A percentile compares a stretch with the other conserved stretches of the same genome.
Conservation (phyloP, 2,797 vertebrate species). For the Oryzias dopingdopingensis region DNA sequence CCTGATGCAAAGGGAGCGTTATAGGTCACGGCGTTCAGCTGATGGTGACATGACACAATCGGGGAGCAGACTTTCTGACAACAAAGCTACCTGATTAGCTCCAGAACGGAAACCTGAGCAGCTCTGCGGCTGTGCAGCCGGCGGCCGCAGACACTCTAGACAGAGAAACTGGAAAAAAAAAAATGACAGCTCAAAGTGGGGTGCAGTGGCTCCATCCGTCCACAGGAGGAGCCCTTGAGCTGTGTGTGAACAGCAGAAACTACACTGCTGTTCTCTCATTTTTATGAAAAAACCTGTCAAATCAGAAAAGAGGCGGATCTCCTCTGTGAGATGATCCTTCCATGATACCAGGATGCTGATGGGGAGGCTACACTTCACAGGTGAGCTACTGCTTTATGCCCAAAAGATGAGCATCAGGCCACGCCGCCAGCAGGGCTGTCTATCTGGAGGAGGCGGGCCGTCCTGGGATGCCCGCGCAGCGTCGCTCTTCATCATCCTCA, state of each 20-base stretch:
- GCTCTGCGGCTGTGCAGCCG: conserved; percentile 7
- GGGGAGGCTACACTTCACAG: conserved; percentile 21
- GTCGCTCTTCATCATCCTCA: conserved; percentile 35
- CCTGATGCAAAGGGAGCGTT: conserved; percentile 33
- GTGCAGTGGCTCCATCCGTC: conserved; percentile 32
- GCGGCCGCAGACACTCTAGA: conserved; percentile 18
- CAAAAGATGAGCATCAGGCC: conserved; percentile 16
- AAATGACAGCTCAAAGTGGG: conserved; percentile 26
- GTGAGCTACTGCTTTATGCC: conserved; percentile 25
- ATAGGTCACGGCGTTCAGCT: conserved; percentile 44
- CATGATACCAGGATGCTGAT: conserved; percentile 36
- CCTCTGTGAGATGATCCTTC: conserved; percentile 29
- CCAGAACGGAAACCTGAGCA: conserved; percentile 21
- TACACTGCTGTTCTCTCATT: conserved; percentile 25
- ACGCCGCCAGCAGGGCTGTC: conserved; percentile 22
- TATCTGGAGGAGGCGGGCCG: conserved; percentile 19
- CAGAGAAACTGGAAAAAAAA: conserved; percentile 12
- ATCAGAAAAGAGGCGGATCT: conserved; percentile 3
- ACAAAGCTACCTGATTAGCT: conserved; percentile 57
- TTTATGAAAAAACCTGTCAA: conserved; percentile 18
- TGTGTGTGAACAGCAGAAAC: conserved; percentile 21
- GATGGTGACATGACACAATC: conserved; percentile 52
- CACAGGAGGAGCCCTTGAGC: conserved; percentile 71
- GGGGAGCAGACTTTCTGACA: conserved; percentile 56
- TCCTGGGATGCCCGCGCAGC: conserved; percentile 19